Percentiles rank a stretch among this genome's conserved stretches.
These are phyloP conservation scores for Drosophila mercatorum DNA, from an alignment of 2,888 invertebrate genomes.

Conservation along the genomic window DNA sequence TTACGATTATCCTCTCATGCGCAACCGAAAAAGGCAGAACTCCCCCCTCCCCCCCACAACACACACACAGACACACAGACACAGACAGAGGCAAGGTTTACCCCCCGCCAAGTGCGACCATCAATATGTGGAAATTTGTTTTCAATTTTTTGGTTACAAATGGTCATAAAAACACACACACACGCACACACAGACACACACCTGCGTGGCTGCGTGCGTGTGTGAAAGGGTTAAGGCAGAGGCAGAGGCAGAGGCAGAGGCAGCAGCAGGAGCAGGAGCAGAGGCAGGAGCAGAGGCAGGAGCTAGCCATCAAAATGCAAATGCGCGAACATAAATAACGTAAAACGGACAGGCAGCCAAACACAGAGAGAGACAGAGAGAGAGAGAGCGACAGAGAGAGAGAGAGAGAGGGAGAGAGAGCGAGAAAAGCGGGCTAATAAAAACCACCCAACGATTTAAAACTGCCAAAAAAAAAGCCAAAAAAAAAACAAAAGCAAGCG, in stretches of 20 bases:
- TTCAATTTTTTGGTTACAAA: constrained; percentile 75
- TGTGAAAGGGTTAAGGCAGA: constrained; percentile 51
- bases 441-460: constrained; percentile 75
- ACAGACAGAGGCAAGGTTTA: not conserved
- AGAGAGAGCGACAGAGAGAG: constrained; percentile 5
- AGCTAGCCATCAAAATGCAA: constrained; percentile 76
- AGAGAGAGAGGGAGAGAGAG: constrained; percentile 8
- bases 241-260: not conserved
- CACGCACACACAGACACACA: constrained; percentile 35
- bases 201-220: constrained; percentile 8
- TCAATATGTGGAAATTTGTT: constrained; percentile 76
- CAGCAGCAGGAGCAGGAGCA: not conserved
- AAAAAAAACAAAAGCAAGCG: constrained; percentile 21
- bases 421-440: constrained; percentile 61
- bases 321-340: constrained; percentile 78
- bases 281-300: constrained; percentile 6
- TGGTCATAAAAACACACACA: constrained; percentile 65
- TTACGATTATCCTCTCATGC: constrained; percentile 73
- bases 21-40: constrained; percentile 46
- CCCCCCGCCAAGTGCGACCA: constrained; percentile 34
- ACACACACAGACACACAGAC: constrained; percentile 1
- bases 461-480: constrained; percentile 38
- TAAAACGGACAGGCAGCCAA: constrained; percentile 50
- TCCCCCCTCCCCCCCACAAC: not conserved
- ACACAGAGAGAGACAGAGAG: constrained; percentile 5